phyloP scores from a whole-genome alignment of 2,113 vertebrate genomes.

The Sinosuthora webbiana region DNA sequence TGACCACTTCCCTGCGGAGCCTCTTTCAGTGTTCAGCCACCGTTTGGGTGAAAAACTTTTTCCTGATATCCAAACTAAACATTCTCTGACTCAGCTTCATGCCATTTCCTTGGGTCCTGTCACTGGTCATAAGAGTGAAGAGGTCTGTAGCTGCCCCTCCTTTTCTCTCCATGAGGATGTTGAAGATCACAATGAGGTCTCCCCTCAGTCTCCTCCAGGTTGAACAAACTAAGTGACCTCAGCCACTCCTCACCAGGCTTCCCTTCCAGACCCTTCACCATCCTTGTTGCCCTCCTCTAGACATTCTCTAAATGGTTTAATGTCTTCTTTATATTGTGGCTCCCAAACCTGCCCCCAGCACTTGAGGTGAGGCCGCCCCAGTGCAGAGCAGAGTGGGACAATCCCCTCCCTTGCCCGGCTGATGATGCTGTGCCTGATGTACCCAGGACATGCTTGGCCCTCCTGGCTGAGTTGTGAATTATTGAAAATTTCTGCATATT shows the following conservation, averaged over 20 bases:
- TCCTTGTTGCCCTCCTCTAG: not conserved
- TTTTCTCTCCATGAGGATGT: rapidly evolving
- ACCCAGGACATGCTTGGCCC: rapidly evolving
- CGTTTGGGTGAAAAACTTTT: not conserved
- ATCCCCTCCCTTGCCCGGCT: rapidly evolving
- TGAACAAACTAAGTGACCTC: not conserved
- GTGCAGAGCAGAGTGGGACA: not conserved
- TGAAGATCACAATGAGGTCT: not conserved
- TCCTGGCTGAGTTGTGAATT: not conserved
- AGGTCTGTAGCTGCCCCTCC: not conserved
- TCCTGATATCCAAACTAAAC: not conserved
- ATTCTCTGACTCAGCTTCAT: not conserved
- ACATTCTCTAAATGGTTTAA: not conserved
- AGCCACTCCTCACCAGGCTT: not conserved
- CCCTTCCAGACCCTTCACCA: not conserved
- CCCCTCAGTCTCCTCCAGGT: not conserved
- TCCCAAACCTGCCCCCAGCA: not conserved
- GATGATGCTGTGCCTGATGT: not conserved
- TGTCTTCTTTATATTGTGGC: not conserved
- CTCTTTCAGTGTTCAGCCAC: not conserved
- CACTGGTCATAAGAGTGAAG: not conserved
- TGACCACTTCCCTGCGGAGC: not conserved
- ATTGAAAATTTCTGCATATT: not conserved
- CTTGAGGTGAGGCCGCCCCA: rapidly evolving
- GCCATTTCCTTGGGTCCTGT: not conserved